Percentiles rank a stretch among this genome's conserved stretches.
phyloP scores from a whole-genome alignment of 2,888 invertebrate species.

The Bruchidius siliquastri region DNA sequence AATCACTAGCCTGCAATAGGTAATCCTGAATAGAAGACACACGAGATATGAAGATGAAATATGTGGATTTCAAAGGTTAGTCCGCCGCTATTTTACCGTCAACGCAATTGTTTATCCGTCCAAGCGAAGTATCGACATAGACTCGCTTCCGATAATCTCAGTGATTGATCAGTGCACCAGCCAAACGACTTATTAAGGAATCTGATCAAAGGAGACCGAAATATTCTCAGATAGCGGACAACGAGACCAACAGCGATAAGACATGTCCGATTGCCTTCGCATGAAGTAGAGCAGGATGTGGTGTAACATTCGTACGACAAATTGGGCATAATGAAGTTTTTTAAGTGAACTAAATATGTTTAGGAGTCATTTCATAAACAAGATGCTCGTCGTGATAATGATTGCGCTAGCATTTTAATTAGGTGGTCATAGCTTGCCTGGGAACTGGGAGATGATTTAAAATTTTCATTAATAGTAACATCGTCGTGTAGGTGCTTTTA shows the following conservation, averaged over 20 bases:
- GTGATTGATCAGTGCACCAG: not conserved
- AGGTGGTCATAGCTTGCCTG: not conserved
- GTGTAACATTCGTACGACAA: not conserved
- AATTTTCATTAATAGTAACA: too few species aligned
- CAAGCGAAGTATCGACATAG: not conserved
- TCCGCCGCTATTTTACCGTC: not conserved
- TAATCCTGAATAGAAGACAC: too few species aligned
- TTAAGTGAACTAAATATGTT: not conserved
- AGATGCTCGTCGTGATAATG: not conserved
- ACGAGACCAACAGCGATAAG: not conserved
- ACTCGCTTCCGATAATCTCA: not conserved
- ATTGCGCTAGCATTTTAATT: not conserved
- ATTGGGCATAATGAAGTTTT: not conserved
- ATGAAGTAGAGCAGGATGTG: not conserved
- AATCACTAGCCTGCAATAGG: too few species aligned
- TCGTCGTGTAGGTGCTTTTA: too few species aligned
- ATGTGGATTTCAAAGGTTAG: not conserved
- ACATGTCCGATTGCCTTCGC: not conserved
- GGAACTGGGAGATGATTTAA: not conserved
- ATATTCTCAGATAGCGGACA: not conserved
- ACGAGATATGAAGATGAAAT: not conserved
- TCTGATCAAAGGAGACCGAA: not conserved
- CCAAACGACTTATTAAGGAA: not conserved
- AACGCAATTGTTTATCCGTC: not conserved
- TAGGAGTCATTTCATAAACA: not conserved